phyloP scores from a whole-genome alignment of 1,140 invertebrate genomes.

The Oryctes rhinoceros region DNA sequence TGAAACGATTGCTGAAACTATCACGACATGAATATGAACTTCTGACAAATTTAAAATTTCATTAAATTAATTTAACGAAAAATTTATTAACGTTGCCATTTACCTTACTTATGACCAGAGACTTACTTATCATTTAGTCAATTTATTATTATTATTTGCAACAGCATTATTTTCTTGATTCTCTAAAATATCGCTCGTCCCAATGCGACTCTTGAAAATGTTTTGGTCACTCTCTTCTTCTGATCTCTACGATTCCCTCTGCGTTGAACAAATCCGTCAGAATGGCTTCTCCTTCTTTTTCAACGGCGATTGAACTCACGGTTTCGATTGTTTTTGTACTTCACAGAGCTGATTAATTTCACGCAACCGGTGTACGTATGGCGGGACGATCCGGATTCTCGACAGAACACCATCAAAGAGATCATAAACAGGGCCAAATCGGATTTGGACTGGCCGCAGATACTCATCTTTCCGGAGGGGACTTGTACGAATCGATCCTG shows the following conservation, averaged over 20 bases:
- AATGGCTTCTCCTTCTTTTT: slow-evolving; percentile 7
- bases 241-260: neutral
- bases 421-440: slow-evolving; percentile 87
- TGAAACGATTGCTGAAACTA: too few relatives aligned
- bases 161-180: too few relatives aligned
- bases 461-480: slow-evolving; percentile 95
- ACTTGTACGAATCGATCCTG: slow-evolving; percentile 94
- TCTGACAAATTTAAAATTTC: too few relatives aligned
- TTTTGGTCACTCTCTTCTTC: slow-evolving; percentile 22
- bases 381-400: slow-evolving; percentile 90
- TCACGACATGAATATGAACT: too few relatives aligned
- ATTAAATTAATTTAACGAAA: too few relatives aligned
- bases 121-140: too few relatives aligned
- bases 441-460: slow-evolving; percentile 88
- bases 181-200: too few relatives aligned
- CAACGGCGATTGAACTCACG: neutral
- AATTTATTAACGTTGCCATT: too few relatives aligned
- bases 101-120: too few relatives aligned
- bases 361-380: slow-evolving; percentile 95
- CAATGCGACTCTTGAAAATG: neutral
- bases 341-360: slow-evolving; percentile 87
- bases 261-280: too few relatives aligned
- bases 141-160: too few relatives aligned
- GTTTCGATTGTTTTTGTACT: slow-evolving; percentile 20
- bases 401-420: slow-evolving; percentile 90